These are phyloP conservation scores for Threskiornis aethiopicus DNA, from an alignment of 2,797 vertebrate genomes.

Conservation along the genomic window DNA sequence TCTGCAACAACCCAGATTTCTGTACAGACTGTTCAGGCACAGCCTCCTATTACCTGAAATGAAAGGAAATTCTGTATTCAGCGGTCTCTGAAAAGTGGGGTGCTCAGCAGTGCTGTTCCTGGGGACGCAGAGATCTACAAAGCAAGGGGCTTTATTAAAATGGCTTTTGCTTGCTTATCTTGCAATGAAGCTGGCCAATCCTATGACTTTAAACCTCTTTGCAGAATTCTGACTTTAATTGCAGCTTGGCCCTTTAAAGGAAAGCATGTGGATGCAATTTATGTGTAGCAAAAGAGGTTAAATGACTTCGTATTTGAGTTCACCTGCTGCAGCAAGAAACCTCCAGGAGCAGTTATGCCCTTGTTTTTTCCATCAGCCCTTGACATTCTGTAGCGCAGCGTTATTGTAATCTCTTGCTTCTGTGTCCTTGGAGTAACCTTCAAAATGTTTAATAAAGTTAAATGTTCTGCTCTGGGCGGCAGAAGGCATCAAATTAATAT, in stretches of 20 bases:
- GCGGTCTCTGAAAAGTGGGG: neutral
- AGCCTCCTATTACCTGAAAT: neutral
- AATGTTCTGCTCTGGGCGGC: neutral
- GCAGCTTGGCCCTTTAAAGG: neutral
- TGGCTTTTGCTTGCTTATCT: neutral
- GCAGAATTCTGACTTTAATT: slow-evolving; percentile 9
- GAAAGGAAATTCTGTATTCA: neutral
- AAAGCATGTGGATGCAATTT: slow-evolving; percentile 56
- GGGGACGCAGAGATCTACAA: neutral
- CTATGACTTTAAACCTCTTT: neutral
- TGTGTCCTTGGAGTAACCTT: slow-evolving; percentile 41
- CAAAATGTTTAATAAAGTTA: slow-evolving; percentile 16
- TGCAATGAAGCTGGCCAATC: neutral
- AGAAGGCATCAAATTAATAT: slow-evolving; percentile 22
- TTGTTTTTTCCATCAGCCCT: slow-evolving; percentile 20
- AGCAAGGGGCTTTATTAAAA: neutral
- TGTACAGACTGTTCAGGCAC: neutral
- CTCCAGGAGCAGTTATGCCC: slow-evolving; percentile 26
- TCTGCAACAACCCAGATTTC: neutral
- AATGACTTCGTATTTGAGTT: slow-evolving; percentile 52
- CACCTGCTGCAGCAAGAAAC: slow-evolving; percentile 44
- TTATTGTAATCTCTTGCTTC: slow-evolving; percentile 18
- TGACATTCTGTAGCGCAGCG: neutral
- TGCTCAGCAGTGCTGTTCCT: neutral
- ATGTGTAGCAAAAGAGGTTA: slow-evolving; percentile 39